A percentile compares a stretch with the other conserved stretches of the same genome.
Evolutionary conservation across 2,113 vertebrate species (phyloP).

Genomic region (Ornithorhynchus anatinus): DNA sequence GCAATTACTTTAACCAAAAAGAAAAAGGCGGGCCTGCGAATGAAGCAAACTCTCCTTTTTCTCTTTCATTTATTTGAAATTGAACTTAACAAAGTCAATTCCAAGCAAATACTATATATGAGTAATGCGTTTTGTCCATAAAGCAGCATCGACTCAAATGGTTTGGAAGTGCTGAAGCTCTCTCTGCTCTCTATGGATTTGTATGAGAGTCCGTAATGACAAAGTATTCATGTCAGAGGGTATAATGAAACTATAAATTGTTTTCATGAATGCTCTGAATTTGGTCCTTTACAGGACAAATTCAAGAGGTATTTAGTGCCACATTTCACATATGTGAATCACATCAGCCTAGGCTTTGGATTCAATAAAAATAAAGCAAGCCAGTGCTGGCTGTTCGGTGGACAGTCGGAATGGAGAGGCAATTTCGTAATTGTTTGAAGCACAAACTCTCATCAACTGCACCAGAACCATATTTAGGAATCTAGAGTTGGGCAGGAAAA

Average conservation of each 20-base stretch:
- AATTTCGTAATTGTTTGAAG: background rate
- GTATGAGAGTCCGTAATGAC: conserved; percentile 61
- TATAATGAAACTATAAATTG: conserved; percentile 79
- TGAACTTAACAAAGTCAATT: conserved; percentile 69
- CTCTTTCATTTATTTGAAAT: conserved; percentile 65
- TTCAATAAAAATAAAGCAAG: conserved; percentile 34
- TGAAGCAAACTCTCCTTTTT: conserved; percentile 38
- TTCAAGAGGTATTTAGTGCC: conserved; percentile 68
- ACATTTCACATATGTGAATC: conserved; percentile 49
- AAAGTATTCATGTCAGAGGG: conserved; percentile 68
- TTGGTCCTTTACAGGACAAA: conserved; percentile 62
- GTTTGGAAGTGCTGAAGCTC: conserved; percentile 53
- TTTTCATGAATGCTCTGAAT: conserved; percentile 71
- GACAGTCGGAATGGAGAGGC: background rate
- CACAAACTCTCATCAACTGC: background rate
- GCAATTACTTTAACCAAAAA: conserved; percentile 46
- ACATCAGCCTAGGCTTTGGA: background rate
- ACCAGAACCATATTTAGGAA: background rate
- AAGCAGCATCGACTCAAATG: conserved; percentile 51
- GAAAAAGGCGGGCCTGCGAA: conserved; percentile 33
- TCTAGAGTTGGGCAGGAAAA: background rate
- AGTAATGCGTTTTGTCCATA: conserved; percentile 66
- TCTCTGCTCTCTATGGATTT: conserved; percentile 50
- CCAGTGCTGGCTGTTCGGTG: background rate
- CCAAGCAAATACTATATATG: conserved; percentile 44